phyloP scores from a whole-genome alignment of 2,888 invertebrate genomes.

The Oithona nana region DNA sequence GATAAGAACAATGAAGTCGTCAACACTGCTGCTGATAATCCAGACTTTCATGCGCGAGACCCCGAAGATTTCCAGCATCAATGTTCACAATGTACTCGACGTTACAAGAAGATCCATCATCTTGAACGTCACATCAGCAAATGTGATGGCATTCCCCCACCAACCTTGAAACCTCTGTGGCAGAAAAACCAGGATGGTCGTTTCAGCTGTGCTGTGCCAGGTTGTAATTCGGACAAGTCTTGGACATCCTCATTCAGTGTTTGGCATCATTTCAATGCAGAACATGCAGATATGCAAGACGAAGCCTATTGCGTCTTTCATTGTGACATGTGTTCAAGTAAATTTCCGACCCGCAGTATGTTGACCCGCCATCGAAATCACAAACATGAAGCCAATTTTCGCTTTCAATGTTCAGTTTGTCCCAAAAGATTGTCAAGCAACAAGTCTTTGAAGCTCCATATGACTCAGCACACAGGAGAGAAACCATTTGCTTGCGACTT shows the following conservation, averaged over 20 bases:
- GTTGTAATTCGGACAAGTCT: background rate
- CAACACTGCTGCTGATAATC: background rate
- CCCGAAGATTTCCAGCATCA: background rate
- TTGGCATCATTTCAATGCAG: background rate
- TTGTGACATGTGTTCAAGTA: background rate
- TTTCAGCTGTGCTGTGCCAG: background rate
- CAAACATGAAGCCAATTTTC: background rate
- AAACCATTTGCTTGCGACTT: background rate
- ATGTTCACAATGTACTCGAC: background rate
- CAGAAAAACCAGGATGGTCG: background rate
- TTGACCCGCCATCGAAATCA: background rate
- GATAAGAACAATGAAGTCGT: background rate
- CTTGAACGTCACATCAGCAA: background rate
- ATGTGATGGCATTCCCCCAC: background rate
- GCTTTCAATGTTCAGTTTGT: background rate
- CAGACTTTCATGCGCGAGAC: background rate
- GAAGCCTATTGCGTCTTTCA: background rate
- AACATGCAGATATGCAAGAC: background rate
- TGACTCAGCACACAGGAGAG: background rate
- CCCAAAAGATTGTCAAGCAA: background rate
- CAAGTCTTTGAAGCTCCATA: background rate
- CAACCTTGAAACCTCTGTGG: background rate
- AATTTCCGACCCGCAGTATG: background rate
- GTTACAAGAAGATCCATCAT: background rate
- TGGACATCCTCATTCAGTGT: background rate